Base-by-base conservation (phyloP, 2,888 invertebrate genomes). In the Plagodis dolabraria region DNA sequence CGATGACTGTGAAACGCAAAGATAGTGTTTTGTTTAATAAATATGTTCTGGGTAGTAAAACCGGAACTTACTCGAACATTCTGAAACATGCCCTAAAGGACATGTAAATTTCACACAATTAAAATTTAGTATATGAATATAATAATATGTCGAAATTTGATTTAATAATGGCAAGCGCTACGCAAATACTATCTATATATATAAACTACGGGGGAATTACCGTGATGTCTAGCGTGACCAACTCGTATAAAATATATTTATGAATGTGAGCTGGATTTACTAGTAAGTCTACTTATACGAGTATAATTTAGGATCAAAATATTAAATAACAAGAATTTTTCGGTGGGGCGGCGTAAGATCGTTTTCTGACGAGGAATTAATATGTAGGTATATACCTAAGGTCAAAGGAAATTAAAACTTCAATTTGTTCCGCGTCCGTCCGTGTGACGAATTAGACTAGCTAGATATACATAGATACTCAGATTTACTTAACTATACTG, bases 361-460 rank as follows among this genome's bases (percentile, higher is more conserved):
- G 34, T 48, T 54, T 49, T 53, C 50, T 47, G 60, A 50, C 47
- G 53, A 46, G 43, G 56, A 58, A 60, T 40, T 43, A 53, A 63
- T 50, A 36, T 22, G 22, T 22, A n/a, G n/a, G n/a, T n/a, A 22
- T 4, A 22, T 9, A 8, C 36, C 36, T 36, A 53, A 60, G 57
- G 59, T 42, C 47, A 62, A 50, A 53, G 53, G 59, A 59, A 53
- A 50, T 53, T 42, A 35, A 47, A 47, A 43, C 42, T 10, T 12
- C 43, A 34, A 42, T 50, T 42, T 35, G 47, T 35, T 36, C 36
- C 36, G 47, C 34, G 47, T 47, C 35, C n/a, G 38, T 1, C 7
- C 9, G 38, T 38, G 38, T 7, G 7, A 9, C 7, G 38, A 38
- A 38, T 8, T 8, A 8, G 38, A 4, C 22, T 22, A 4, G 22